Percentiles rank a stretch among this genome's conserved stretches.
phyloP scores from a whole-genome alignment of 1,140 invertebrate species.

The Sweltsa coloradensis region DNA sequence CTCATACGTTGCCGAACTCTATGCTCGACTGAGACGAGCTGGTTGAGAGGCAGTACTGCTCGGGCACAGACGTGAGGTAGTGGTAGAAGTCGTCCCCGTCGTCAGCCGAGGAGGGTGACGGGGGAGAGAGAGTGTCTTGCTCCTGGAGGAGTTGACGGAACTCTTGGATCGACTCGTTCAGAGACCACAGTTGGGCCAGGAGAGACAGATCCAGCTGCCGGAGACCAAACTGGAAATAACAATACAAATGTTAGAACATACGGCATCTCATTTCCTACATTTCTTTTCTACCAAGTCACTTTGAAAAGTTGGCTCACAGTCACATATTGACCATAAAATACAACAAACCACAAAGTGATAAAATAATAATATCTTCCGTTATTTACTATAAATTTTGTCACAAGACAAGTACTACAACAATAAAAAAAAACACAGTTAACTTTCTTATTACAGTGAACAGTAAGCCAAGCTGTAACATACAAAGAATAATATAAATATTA shows the following conservation, averaged over 20 bases:
- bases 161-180: conserved; percentile 79
- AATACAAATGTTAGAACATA: conserved; percentile 1
- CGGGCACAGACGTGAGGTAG: conserved; percentile 14
- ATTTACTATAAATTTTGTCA: no score
- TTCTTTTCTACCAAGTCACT: no score
- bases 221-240: conserved; percentile 56
- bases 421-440: no score
- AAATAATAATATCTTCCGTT: no score
- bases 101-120: conserved; percentile 40
- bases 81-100: conserved; percentile 36
- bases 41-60: conserved; percentile 15
- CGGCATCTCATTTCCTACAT: neutral
- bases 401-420: no score
- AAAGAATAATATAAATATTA: no score
- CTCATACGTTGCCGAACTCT: conserved; percentile 13
- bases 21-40: conserved; percentile 14
- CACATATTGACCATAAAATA: no score
- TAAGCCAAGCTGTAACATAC: no score
- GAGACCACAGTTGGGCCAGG: conserved; percentile 72
- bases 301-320: no score
- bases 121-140: conserved; percentile 44
- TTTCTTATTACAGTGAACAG: no score
- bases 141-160: conserved; percentile 63
- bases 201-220: conserved; percentile 73
- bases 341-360: no score